These are phyloP conservation scores for Poliocrania exsul DNA, from an alignment of 2,797 vertebrate genomes.

Conservation along the genomic window DNA sequence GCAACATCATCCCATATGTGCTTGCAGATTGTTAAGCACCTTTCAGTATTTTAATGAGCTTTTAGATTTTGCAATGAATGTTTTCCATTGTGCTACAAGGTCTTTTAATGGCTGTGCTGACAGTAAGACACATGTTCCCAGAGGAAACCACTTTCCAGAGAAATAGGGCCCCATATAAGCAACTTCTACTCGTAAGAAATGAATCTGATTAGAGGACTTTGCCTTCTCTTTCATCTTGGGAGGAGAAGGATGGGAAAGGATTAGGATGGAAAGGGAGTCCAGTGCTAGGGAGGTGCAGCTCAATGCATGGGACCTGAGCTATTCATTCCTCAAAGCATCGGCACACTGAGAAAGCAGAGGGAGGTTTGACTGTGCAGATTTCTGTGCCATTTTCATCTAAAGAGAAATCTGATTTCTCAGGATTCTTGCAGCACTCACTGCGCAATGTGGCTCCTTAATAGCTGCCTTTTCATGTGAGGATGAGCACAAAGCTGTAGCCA, in stretches of 20 bases:
- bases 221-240: not conserved
- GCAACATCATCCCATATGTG: not conserved
- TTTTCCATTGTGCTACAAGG: not conserved
- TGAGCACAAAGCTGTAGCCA: not conserved
- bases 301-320: not conserved
- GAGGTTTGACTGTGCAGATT: not conserved
- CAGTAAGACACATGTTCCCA: not conserved
- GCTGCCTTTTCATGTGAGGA: constrained; percentile 14
- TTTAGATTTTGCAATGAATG: not conserved
- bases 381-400: not conserved
- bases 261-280: not conserved
- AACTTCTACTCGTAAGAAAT: not conserved
- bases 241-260: not conserved
- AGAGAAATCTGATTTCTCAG: not conserved
- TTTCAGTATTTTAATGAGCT: not conserved
- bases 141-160: not conserved
- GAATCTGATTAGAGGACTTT: not conserved
- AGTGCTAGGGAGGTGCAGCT: not conserved
- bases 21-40: not conserved
- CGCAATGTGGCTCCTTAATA: not conserved
- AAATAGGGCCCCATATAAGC: not conserved
- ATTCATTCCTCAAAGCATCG: not conserved
- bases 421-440: not conserved
- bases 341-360: not conserved
- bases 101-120: not conserved